These are phyloP conservation scores for Datnioides undecimradiatus DNA, from an alignment of 2,113 vertebrate species.

Conservation along the genomic window DNA sequence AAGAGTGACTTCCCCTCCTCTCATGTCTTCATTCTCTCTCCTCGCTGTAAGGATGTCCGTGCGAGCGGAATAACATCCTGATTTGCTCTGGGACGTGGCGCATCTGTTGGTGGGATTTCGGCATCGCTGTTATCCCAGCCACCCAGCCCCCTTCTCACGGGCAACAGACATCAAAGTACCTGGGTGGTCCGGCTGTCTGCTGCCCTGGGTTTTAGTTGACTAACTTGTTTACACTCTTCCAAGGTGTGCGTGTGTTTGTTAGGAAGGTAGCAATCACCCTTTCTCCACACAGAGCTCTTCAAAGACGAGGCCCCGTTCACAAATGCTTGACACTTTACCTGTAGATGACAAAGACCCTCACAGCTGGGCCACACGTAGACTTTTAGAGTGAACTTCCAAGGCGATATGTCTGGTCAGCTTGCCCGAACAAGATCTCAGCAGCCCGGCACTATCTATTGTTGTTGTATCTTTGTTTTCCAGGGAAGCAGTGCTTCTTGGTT, in stretches of 20 bases:
- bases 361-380: constrained; percentile 15
- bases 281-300: constrained; percentile 58
- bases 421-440: constrained; percentile 28
- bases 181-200: constrained; percentile 71
- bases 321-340: constrained; percentile 60
- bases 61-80: constrained; percentile 81
- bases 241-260: constrained; percentile 66
- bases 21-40: constrained; percentile 63
- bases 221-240: constrained; percentile 63
- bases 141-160: constrained; percentile 38
- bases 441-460: constrained; percentile 70
- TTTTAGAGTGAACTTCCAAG: constrained; percentile 32
- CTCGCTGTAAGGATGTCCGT: constrained; percentile 74
- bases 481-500: constrained; percentile 98
- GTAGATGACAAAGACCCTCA: constrained; percentile 11
- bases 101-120: constrained; percentile 69
- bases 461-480: constrained; percentile 84
- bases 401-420: constrained; percentile 25
- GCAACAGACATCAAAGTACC: constrained; percentile 74
- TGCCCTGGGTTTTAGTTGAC: constrained; percentile 46
- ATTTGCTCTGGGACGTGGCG: constrained; percentile 67
- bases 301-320: constrained; percentile 61
- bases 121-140: constrained; percentile 38
- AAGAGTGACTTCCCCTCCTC: constrained; percentile 62
- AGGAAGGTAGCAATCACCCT: constrained; percentile 65